Conservation (phyloP, 2,797 vertebrate genomes). For the Sebastes minor region DNA sequence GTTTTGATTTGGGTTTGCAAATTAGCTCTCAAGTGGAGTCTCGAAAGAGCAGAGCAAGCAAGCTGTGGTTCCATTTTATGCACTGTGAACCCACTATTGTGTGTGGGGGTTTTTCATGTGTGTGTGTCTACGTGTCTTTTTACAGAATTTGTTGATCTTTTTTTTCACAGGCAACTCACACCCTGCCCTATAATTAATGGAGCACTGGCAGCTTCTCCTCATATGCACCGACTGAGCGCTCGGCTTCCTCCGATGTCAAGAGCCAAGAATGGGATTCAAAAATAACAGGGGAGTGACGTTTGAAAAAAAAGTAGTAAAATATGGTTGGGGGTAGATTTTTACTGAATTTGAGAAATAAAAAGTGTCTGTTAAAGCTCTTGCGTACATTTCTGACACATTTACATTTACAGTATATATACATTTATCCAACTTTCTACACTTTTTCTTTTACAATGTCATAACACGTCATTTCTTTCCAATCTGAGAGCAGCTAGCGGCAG, state of each 20-base stretch:
- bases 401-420: not conserved
- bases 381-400: not conserved
- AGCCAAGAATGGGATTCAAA: conserved; percentile 37
- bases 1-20: conserved; percentile 37
- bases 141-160: conserved; percentile 43
- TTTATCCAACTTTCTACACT: not conserved
- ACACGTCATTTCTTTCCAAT: not conserved
- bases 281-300: conserved; percentile 14
- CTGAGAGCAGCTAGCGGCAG: not conserved
- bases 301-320: not conserved
- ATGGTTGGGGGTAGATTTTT: not conserved
- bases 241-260: conserved; percentile 25
- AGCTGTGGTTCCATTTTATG: conserved; percentile 13
- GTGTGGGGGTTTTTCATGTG: not conserved
- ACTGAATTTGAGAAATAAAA: not conserved
- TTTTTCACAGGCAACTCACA: conserved; percentile 26
- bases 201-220: conserved; percentile 39
- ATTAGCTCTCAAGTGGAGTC: conserved; percentile 32
- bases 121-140: not conserved
- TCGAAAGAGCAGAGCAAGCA: not conserved
- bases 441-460: not conserved
- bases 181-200: conserved; percentile 46
- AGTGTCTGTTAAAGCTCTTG: not conserved
- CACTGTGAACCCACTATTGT: not conserved
- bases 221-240: conserved; percentile 31